Percentiles rank a stretch among this genome's conserved stretches.
Evolutionary conservation across 2,797 vertebrate species (phyloP).

Genomic region (Lithobates pipiens): DNA sequence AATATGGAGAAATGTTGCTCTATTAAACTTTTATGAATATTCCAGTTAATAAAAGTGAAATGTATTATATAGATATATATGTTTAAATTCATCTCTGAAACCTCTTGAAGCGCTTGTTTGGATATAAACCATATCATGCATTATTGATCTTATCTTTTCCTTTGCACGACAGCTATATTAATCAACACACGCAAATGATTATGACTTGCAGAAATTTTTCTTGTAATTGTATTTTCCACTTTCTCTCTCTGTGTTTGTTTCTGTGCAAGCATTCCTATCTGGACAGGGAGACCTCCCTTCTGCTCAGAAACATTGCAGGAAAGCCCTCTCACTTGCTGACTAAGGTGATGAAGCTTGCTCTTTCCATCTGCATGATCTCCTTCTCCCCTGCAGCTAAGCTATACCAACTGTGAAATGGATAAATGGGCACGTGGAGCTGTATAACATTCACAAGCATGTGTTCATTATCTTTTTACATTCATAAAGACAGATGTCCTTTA

Average conservation of each 20-base stretch:
- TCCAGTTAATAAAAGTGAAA: neutral
- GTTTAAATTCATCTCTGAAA: conserved; percentile 12
- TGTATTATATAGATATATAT: neutral
- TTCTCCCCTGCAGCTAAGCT: conserved; percentile 21
- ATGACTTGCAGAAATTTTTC: conserved; percentile 64
- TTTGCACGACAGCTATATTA: conserved; percentile 66
- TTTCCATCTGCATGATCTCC: conserved; percentile 73
- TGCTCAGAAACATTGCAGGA: conserved; percentile 99
- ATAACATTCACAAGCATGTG: neutral
- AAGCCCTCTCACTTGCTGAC: conserved; percentile 99
- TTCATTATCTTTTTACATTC: neutral
- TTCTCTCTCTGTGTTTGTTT: conserved; percentile 71
- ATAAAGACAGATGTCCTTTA: neutral
- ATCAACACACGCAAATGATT: conserved; percentile 65
- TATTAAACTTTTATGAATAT: neutral
- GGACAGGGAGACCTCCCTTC: conserved; percentile 99
- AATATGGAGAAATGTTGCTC: no score
- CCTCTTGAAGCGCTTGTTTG: conserved; percentile 1
- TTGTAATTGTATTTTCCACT: conserved; percentile 81
- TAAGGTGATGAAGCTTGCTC: conserved; percentile 88
- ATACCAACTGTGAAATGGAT: conserved; percentile 23
- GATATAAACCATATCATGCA: neutral
- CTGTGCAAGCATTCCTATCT: conserved; percentile 98
- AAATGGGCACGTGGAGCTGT: neutral
- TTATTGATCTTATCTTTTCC: conserved; percentile 38